phyloP scores from a whole-genome alignment of 2,888 invertebrate species.

The Heliconius ismenius region DNA sequence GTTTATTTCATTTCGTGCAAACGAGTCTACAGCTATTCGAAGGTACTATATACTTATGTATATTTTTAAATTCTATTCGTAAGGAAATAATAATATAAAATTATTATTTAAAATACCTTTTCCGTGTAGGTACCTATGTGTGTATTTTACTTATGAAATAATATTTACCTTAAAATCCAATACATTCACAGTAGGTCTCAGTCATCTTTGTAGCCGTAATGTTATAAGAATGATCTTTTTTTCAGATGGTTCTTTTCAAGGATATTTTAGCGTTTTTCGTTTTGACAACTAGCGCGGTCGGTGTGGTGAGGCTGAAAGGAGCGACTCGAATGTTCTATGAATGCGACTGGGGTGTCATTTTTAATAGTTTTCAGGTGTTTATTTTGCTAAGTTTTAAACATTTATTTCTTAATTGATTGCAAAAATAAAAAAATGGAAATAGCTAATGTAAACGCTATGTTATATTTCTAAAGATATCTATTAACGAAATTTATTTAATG shows the following conservation, averaged over 20 bases:
- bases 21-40: slow-evolving; percentile 73
- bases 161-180: no score
- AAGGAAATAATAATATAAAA: no score
- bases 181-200: no score
- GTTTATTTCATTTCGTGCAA: slow-evolving; percentile 70
- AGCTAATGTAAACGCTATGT: no score
- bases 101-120: no score
- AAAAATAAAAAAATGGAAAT: no score
- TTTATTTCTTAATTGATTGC: neutral
- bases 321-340: slow-evolving; percentile 59
- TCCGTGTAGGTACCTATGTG: no score
- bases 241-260: slow-evolving; percentile 73
- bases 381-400: neutral
- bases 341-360: slow-evolving; percentile 66
- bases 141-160: no score
- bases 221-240: slow-evolving; percentile 13
- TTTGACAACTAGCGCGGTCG: slow-evolving; percentile 58
- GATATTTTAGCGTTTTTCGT: slow-evolving; percentile 67
- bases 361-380: slow-evolving; percentile 60
- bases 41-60: slow-evolving; percentile 52
- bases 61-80: neutral
- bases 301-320: slow-evolving; percentile 62
- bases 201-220: neutral
- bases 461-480: no score
- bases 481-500: no score